These are phyloP conservation scores for Nannospalax galili DNA, from an alignment of 2,113 vertebrate species.

Conservation along the genomic window DNA sequence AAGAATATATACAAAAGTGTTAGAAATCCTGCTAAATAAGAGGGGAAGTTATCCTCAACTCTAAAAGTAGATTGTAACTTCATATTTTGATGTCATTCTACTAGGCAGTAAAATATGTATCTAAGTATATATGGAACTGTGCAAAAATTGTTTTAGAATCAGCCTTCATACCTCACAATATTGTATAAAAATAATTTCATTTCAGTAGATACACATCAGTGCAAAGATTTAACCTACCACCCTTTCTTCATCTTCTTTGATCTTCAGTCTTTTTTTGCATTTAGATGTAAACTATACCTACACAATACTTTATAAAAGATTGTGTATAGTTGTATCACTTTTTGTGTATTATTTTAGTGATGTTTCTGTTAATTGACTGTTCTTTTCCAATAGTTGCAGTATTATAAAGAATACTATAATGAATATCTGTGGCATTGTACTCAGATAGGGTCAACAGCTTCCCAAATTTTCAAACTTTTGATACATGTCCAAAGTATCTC, in stretches of 20 bases:
- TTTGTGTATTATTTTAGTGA: background rate
- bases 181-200: background rate
- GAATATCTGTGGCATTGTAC: background rate
- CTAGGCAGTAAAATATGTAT: conserved; percentile 9
- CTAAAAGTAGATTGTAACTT: background rate
- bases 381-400: background rate
- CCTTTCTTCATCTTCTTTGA: background rate
- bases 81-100: background rate
- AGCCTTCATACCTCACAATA: background rate
- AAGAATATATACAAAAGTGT: background rate
- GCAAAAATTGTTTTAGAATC: background rate
- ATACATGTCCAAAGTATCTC: background rate
- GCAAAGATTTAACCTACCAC: background rate
- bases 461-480: background rate
- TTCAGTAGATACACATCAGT: background rate
- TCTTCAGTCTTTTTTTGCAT: background rate
- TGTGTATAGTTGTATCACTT: background rate
- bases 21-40: background rate
- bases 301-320: background rate
- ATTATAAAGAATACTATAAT: background rate
- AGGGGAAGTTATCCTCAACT: background rate
- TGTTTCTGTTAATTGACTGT: background rate
- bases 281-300: background rate
- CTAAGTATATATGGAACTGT: background rate
- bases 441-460: background rate